Percentiles rank a stretch among this genome's conserved stretches.
These are phyloP conservation scores for Melospiza georgiana DNA, from an alignment of 2,113 vertebrate species.

Conservation along the genomic window DNA sequence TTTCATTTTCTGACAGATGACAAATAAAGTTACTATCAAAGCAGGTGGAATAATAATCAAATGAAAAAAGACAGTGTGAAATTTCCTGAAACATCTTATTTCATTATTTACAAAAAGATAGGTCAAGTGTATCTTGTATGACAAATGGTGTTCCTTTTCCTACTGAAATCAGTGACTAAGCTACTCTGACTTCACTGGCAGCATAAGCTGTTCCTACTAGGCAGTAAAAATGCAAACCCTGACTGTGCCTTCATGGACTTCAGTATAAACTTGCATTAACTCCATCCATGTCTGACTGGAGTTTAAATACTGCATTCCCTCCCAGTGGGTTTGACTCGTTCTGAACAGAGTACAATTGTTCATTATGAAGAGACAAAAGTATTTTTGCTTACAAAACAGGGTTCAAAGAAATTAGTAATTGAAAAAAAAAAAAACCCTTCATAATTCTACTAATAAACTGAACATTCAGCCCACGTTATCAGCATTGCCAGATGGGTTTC, in stretches of 20 bases:
- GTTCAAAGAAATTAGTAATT: background rate
- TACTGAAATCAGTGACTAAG: slow-evolving; percentile 4
- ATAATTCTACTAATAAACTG: background rate
- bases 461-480: background rate
- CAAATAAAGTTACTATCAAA: slow-evolving; percentile 58
- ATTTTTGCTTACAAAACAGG: background rate
- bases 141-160: background rate
- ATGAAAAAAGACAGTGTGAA: slow-evolving; percentile 22
- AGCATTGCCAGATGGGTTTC: background rate
- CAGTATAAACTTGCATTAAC: background rate
- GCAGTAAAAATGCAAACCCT: background rate
- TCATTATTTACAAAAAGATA: slow-evolving; percentile 48
- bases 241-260: background rate
- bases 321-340: background rate
- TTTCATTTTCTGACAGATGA: slow-evolving; percentile 65
- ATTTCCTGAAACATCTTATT: slow-evolving; percentile 33
- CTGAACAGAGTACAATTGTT: background rate
- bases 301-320: background rate
- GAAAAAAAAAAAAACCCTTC: background rate
- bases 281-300: background rate
- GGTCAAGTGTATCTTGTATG: background rate
- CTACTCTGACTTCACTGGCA: background rate
- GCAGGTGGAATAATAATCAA: slow-evolving; percentile 34
- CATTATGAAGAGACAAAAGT: background rate
- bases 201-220: background rate